Conservation (phyloP, 2,797 vertebrate genomes). For the Mycteria americana region DNA sequence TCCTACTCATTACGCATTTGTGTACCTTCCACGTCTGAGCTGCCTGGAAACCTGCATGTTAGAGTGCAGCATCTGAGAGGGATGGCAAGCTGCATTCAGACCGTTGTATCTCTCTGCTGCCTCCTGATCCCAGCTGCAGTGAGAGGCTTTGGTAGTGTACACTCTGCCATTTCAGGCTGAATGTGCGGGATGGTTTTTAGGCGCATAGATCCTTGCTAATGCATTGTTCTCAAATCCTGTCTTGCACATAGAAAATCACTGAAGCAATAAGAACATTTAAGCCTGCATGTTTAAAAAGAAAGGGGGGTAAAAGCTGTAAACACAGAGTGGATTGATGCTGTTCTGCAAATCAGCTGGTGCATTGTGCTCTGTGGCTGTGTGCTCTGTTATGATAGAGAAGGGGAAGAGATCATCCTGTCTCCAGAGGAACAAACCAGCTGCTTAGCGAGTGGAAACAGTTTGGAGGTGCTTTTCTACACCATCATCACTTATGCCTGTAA, state of each 20-base stretch:
- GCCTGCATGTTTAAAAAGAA: slow-evolving; percentile 5
- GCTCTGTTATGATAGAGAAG: not conserved
- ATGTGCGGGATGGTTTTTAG: not conserved
- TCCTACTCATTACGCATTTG: slow-evolving; percentile 46
- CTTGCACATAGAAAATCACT: slow-evolving; percentile 46
- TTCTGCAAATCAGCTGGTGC: slow-evolving; percentile 46
- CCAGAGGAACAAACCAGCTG: slow-evolving; percentile 49
- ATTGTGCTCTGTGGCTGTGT: slow-evolving; percentile 13
- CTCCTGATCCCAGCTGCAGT: not conserved
- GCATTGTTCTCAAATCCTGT: slow-evolving; percentile 48
- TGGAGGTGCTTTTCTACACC: slow-evolving; percentile 7
- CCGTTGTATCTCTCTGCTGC: not conserved
- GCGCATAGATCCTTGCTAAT: slow-evolving; percentile 5
- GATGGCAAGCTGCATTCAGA: not conserved
- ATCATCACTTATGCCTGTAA: not conserved
- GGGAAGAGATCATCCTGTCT: slow-evolving; percentile 24
- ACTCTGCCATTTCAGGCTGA: not conserved
- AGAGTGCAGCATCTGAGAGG: not conserved
- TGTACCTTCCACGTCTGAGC: not conserved
- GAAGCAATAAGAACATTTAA: slow-evolving; percentile 62
- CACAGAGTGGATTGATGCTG: not conserved
- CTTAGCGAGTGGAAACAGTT: not conserved
- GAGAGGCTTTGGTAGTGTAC: not conserved
- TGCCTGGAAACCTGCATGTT: not conserved
- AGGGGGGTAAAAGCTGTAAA: not conserved